A percentile compares a stretch with the other conserved stretches of the same genome.
Conservation (phyloP, 2,888 invertebrate species). For the Dasysyrphus tricinctus region DNA sequence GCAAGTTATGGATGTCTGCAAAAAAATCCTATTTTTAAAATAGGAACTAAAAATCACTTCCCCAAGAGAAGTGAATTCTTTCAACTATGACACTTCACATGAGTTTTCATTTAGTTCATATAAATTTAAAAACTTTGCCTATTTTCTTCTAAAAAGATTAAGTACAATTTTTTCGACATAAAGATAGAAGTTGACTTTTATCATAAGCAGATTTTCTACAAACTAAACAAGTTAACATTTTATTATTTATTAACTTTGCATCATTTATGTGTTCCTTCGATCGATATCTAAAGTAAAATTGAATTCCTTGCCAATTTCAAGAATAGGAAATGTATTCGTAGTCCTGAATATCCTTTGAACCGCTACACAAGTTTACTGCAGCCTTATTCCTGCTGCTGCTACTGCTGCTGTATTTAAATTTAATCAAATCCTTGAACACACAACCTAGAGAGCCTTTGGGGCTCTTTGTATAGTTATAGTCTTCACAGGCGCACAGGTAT, state of each 20-base stretch:
- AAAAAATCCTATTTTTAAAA: no score
- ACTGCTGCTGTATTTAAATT: conserved; percentile 54
- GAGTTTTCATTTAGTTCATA: no score
- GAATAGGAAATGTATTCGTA: conserved; percentile 41
- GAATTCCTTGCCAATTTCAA: conserved; percentile 40
- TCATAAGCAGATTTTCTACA: neutral
- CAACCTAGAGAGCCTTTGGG: conserved; percentile 4
- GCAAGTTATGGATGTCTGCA: no score
- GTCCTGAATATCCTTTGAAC: conserved; percentile 58
- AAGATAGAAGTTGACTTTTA: neutral
- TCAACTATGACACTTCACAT: no score
- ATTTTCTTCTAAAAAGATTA: no score
- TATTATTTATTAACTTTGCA: conserved; percentile 32
- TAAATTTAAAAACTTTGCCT: no score
- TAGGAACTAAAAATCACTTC: no score
- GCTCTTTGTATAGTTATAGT: neutral
- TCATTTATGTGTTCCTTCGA: conserved; percentile 29
- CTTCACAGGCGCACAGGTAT: conserved; percentile 45
- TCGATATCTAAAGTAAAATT: conserved; percentile 43
- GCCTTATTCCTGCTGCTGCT: conserved; percentile 14
- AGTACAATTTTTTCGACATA: no score
- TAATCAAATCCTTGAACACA: conserved; percentile 48
- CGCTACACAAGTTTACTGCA: conserved; percentile 38
- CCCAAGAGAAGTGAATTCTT: no score
- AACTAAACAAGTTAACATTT: neutral